Percentiles rank a stretch among this genome's conserved stretches.
These are phyloP conservation scores for Fundulus diaphanus DNA, from an alignment of 2,797 vertebrate genomes.

Conservation along the genomic window DNA sequence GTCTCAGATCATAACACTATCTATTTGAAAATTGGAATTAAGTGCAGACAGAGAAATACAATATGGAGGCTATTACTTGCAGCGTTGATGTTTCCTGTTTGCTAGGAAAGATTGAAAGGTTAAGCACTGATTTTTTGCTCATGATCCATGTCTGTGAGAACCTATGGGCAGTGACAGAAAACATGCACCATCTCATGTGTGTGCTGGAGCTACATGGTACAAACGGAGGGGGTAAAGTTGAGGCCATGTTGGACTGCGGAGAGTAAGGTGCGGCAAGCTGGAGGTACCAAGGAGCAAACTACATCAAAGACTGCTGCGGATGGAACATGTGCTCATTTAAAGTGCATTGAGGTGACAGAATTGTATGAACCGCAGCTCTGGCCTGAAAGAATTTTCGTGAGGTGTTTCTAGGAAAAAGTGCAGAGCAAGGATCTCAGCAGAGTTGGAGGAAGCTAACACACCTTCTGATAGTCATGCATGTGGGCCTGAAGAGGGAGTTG, in stretches of 20 bases:
- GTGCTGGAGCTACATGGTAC: background rate
- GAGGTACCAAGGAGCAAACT: background rate
- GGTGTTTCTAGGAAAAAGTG: background rate
- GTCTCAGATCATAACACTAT: background rate
- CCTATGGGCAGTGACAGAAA: background rate
- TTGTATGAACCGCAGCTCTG: background rate
- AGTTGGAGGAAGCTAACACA: background rate
- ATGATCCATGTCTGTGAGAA: too few relatives aligned
- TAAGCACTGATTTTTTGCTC: background rate
- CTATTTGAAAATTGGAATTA: background rate
- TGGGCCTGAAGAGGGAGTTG: background rate
- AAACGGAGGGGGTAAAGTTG: background rate
- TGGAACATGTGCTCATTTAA: background rate
- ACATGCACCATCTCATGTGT: background rate
- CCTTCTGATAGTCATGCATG: background rate
- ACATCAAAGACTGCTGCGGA: background rate
- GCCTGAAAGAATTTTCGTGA: background rate
- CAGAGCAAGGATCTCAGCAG: background rate
- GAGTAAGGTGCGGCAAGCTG: background rate
- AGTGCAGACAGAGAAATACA: slow-evolving; percentile 8
- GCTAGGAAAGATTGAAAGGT: too few relatives aligned
- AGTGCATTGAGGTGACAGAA: background rate
- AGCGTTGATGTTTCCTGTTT: too few relatives aligned
- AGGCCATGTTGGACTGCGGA: background rate
- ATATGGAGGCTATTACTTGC: slow-evolving; percentile 24